A percentile compares a stretch with the other conserved stretches of the same genome.
These are phyloP conservation scores for Drosophila fungiperda DNA, from an alignment of 2,888 invertebrate genomes.

Conservation along the genomic window DNA sequence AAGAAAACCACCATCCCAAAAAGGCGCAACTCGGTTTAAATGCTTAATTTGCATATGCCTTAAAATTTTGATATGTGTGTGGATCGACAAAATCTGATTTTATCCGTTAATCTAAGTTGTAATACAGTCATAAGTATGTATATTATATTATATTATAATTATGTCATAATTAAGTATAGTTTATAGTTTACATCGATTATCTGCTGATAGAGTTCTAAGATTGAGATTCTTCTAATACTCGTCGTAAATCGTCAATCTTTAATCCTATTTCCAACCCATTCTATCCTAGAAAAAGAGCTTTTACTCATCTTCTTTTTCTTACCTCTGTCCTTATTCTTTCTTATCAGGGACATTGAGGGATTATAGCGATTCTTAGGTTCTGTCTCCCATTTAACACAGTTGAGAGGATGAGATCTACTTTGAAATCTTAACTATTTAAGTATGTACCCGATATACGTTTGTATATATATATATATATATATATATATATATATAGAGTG, in stretches of 20 bases:
- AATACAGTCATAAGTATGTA: background rate
- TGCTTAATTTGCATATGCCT: background rate
- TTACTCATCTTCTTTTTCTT: background rate
- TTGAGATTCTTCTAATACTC: background rate
- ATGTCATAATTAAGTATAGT: too few relatives aligned
- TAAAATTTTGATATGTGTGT: too few relatives aligned
- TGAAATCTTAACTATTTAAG: slow-evolving; percentile 32
- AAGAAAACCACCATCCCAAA: slow-evolving; percentile 1
- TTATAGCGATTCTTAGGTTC: background rate
- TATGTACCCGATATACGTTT: background rate
- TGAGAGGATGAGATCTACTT: slow-evolving; percentile 32
- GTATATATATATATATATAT: background rate
- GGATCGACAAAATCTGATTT: background rate
- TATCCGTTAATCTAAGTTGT: background rate
- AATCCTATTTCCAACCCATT: background rate
- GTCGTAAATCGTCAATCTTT: background rate
- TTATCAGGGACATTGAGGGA: background rate
- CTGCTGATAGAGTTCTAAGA: background rate
- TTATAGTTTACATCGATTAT: background rate
- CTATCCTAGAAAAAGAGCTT: background rate
- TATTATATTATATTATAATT: too few relatives aligned
- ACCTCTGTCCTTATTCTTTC: background rate
- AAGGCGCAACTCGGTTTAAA: slow-evolving; percentile 1
- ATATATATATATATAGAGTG: background rate
- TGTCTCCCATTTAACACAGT: background rate